These are phyloP conservation scores for Ceratina australensis DNA, from an alignment of 1,140 invertebrate species.

Conservation along the genomic window DNA sequence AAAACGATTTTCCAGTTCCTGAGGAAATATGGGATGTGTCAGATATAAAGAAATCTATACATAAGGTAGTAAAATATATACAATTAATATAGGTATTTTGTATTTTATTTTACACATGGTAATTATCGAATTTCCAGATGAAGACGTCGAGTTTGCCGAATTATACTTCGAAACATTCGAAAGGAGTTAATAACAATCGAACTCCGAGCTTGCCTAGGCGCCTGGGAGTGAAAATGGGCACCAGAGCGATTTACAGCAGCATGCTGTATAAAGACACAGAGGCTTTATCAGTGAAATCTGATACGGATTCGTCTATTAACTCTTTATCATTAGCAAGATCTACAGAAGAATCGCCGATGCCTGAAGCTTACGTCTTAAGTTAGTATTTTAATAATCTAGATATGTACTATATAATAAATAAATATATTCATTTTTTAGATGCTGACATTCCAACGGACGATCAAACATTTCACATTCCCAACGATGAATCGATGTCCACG, in stretches of 20 bases:
- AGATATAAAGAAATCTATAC: conserved; percentile 65
- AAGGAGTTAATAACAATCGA: conserved; percentile 68
- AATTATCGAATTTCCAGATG: conserved; percentile 57
- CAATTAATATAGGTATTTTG: background rate
- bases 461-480: conserved; percentile 77
- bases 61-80: conserved; percentile 55
- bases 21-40: conserved; percentile 73
- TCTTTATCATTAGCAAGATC: conserved; percentile 71
- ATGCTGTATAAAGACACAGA: conserved; percentile 71
- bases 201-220: conserved; percentile 81
- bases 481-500: conserved; percentile 83
- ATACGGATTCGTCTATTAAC: conserved; percentile 73
- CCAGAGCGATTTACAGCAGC: conserved; percentile 81
- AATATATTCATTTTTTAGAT: conserved; percentile 69
- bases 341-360: conserved; percentile 72
- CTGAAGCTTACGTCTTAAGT: conserved; percentile 80
- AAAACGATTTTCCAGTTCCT: conserved; percentile 68
- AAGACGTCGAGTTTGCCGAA: conserved; percentile 76
- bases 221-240: conserved; percentile 86
- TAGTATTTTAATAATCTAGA: conserved; percentile 53
- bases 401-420: background rate
- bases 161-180: conserved; percentile 64
- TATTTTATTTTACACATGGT: background rate
- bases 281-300: conserved; percentile 74
- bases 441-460: conserved; percentile 80